Percentiles rank a stretch among this genome's conserved stretches.
Evolutionary conservation across 2,113 vertebrate genomes (phyloP).

Genomic region (Pangasianodon gigas): DNA sequence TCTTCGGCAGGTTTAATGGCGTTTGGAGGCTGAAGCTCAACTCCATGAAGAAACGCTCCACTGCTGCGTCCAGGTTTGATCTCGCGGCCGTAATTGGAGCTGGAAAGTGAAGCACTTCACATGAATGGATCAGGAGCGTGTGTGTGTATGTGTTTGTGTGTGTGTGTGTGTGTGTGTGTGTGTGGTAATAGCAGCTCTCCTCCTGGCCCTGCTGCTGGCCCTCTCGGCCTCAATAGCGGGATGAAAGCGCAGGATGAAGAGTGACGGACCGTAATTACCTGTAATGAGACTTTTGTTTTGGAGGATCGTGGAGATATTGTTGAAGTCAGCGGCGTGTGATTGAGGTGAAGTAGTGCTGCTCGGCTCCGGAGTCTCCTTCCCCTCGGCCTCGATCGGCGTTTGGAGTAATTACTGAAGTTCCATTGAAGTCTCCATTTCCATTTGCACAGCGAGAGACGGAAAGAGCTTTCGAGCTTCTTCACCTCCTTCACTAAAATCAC

Average conservation of each 20-base stretch:
- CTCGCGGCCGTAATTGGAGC: conserved; percentile 75
- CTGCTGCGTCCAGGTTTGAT: conserved; percentile 70
- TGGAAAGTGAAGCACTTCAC: conserved; percentile 78
- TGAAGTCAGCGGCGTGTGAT: conserved; percentile 82
- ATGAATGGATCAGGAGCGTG: conserved; percentile 75
- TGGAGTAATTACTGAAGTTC: conserved; percentile 91
- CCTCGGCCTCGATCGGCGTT: conserved; percentile 76
- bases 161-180: conserved; percentile 58
- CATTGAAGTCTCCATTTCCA: conserved; percentile 91
- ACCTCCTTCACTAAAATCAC: conserved; percentile 78
- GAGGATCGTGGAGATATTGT: conserved; percentile 86
- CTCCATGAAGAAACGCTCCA: conserved; percentile 39
- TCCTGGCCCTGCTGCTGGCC: conserved; percentile 51
- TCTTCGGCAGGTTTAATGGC: conserved; percentile 13
- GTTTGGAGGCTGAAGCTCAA: not conserved
- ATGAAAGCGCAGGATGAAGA: conserved; percentile 77
- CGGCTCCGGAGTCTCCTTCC: conserved; percentile 75
- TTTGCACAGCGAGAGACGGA: conserved; percentile 66
- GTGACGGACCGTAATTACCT: conserved; percentile 82
- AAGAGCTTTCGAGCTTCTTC: conserved; percentile 57
- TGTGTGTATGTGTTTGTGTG: conserved; percentile 64
- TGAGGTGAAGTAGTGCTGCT: conserved; percentile 73
- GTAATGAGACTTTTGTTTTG: conserved; percentile 97
- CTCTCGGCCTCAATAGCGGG: conserved; percentile 78
- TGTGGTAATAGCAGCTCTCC: conserved; percentile 67